Evolutionary conservation across 2,113 vertebrate species (phyloP), one percentile per base, ranked within the genome.

Genomic region (Boleophthalmus pectinirostris): DNA sequence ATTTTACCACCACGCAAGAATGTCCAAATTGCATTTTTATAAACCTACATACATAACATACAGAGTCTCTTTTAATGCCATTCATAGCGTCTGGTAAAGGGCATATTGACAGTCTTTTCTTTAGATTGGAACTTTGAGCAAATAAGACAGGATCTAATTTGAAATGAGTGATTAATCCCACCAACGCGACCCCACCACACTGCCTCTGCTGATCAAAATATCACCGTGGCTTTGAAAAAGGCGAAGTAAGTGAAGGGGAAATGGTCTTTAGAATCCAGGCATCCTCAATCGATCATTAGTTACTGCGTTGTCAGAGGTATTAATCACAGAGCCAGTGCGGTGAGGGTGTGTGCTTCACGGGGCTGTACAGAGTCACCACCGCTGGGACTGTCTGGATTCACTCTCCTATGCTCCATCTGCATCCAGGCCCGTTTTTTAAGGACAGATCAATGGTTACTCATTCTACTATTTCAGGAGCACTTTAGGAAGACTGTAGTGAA

Each of bases 191-290:
- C 84, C 83, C 89, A 33, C 82, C 89, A 33, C 25, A 33, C 58
- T 77, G 85, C 83, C 83, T 24, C 56, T 58, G 56, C 56, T 87
- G 90, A 92, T 93, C 91, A 91, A 92, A 93, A 92, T 92, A 93
- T 93, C 90, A 91, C 21, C 87, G 88, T 79, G 82, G 85, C 86
- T 88, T 90, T 78, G 83, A 87, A 89, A 92, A 90, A 93, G 90
- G 88, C 82, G 80, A 89, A 92, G 90, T 82, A 93, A 93, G 92
- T 90, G 90, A 91, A 91, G 91, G 91, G 90, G 92, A 93, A 93
- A 93, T 84, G 87, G 89, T 91, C 87, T 93, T 92, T 90, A 87
- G 86, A 89, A 87, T 85, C 77, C 77, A 76, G 77, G 90, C 87
- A 89, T 93, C 89, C 88, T 90, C 91, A 87, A 93, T 93, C 90